Conservation (phyloP, 2,113 vertebrate species). For the Camelus dromedarius region DNA sequence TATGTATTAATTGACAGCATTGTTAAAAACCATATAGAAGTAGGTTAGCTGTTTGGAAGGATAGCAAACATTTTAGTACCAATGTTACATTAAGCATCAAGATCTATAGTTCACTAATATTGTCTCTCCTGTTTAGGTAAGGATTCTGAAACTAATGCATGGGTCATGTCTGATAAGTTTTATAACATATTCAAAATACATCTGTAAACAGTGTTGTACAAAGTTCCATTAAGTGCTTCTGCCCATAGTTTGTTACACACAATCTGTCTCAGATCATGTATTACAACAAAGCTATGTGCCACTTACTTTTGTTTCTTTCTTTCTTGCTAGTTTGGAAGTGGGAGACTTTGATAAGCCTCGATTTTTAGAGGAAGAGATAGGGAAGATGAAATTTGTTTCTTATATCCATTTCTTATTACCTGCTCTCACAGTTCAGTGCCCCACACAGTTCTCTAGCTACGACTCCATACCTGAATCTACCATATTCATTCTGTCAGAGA, state of each 20-base stretch:
- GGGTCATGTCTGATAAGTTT: not conserved
- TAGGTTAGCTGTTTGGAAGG: not conserved
- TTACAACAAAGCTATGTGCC: not conserved
- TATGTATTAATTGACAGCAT: not conserved
- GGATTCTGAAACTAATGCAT: constrained; percentile 38
- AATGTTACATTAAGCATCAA: not conserved
- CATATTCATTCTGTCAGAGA: not conserved
- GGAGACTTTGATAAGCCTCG: not conserved
- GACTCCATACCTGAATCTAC: not conserved
- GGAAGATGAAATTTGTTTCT: not conserved
- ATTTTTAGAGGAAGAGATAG: not conserved
- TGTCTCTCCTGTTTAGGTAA: not conserved
- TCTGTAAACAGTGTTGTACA: not conserved
- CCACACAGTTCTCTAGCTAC: not conserved
- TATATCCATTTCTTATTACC: not conserved
- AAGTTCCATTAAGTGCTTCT: not conserved
- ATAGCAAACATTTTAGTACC: not conserved
- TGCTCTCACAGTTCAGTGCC: not conserved
- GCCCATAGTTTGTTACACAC: not conserved
- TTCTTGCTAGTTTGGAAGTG: not conserved
- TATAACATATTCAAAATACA: not conserved
- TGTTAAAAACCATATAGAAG: not conserved
- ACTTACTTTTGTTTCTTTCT: not conserved
- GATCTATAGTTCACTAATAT: not conserved
- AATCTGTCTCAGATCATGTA: not conserved